Base-by-base conservation (phyloP, 2,888 invertebrate species). In the Plagiodera versicolora region DNA sequence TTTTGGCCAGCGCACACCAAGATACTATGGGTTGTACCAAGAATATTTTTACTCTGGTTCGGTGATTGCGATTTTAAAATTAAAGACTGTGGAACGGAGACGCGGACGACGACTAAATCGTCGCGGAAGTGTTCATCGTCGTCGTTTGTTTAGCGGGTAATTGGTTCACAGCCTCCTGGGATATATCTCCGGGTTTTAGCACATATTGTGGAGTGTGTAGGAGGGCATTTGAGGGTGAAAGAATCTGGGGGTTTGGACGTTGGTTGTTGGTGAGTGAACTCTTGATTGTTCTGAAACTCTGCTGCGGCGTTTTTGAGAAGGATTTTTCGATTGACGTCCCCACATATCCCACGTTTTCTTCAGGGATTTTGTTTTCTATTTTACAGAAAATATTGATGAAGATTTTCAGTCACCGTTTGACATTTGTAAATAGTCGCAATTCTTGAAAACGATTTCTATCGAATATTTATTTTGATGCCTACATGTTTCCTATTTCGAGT, bases 11-110 rank as follows among this genome's bases (percentile, higher is more conserved):
- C 74, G 72, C 73, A 72, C 75, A 60, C 54, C 39, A 70, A 71
- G 70, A 71, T 72, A 72, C 70, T 69, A 74, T 75, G 76, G 78
- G 76, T 73, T 75, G 77, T 75, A 72, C 76, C 77, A 55, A 44
- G 73, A 75, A 77, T 78, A 79, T 79, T 78, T 79, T 77, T 79
- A 77, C 76, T 72, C 73, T 68, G 60, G 63, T 64, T 64, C 57
- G 71, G 70, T 73, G 72, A 73, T 72, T 67, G 77, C 71, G 75
- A 77, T 77, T 77, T 77, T 75, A 74, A 76, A 76, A 77, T 77
- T 75, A 74, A 72, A 72, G 71, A 60, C 57, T 44, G 61, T 57
- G 56, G 55, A 63, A 69, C 58, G 55, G 57, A 48, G 49, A 49
- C 35, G 47, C 24, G 24, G 45, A 30, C 47, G 50, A 30, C 49